phyloP scores from a whole-genome alignment of 1,140 invertebrate genomes.

The Chrysomallon squamiferum region DNA sequence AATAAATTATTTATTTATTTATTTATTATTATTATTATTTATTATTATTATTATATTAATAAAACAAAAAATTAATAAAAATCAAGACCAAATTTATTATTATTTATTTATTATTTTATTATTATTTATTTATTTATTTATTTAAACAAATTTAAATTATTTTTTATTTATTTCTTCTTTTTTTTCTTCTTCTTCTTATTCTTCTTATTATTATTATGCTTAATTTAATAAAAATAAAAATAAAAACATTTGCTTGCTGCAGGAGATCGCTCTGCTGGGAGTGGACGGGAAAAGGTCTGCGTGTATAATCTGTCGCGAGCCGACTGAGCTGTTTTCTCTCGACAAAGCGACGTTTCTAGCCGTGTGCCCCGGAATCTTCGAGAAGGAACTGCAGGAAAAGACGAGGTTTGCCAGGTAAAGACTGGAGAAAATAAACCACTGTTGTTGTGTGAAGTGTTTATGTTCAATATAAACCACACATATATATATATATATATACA shows the following conservation, averaged over 20 bases:
- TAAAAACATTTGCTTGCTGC: no score
- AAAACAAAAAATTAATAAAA: background rate
- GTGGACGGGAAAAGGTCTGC: conserved; percentile 30
- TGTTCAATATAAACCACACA: background rate
- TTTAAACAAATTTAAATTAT: background rate
- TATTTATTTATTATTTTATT: background rate
- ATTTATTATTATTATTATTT: background rate
- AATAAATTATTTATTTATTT: background rate
- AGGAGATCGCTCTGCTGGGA: conserved; percentile 38
- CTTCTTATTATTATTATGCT: no score
- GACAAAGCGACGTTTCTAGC: conserved; percentile 33
- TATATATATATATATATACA: background rate
- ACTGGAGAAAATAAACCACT: no score
- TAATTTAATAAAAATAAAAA: no score
- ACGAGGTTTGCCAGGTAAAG: conserved; percentile 32
- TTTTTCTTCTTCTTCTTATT: no score
- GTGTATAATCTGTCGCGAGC: conserved; percentile 32
- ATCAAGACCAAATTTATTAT: background rate
- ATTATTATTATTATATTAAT: background rate
- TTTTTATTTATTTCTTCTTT: no score
- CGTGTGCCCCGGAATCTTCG: conserved; percentile 30
- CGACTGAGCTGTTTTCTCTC: conserved; percentile 38
- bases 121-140: background rate
- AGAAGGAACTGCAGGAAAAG: conserved; percentile 27
- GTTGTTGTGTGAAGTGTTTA: no score